phyloP scores from a whole-genome alignment of 2,113 vertebrate genomes.

The Oryzias melastigma region DNA sequence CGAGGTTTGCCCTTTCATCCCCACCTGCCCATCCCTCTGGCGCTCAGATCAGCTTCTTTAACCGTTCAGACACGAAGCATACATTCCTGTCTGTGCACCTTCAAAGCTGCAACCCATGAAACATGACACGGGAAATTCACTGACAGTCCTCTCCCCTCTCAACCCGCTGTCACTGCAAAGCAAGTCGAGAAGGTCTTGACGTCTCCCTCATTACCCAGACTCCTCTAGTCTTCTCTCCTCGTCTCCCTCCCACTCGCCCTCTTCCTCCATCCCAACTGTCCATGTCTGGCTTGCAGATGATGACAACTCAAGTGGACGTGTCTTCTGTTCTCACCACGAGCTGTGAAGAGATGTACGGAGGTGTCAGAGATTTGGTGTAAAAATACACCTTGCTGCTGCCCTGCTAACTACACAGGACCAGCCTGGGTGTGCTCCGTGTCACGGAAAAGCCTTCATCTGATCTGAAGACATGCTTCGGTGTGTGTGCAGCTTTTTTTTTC shows the following conservation, averaged over 20 bases:
- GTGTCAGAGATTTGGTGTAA: conserved; percentile 69
- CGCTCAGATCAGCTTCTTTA: conserved; percentile 19
- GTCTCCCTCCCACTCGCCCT: conserved; percentile 24
- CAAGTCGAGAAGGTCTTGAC: conserved; percentile 44
- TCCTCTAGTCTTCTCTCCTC: conserved; percentile 34
- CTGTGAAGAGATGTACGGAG: conserved; percentile 68
- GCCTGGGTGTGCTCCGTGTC: conserved; percentile 45
- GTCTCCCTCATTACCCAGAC: conserved; percentile 58
- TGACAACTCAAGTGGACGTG: conserved; percentile 65
- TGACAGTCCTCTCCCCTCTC: conserved; percentile 29
- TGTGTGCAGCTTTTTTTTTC: conserved; percentile 6
- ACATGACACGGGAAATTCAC: conserved; percentile 40
- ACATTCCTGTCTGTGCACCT: conserved; percentile 10
- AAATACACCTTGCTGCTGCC: conserved; percentile 55
- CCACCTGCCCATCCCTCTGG: neutral
- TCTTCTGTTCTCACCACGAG: conserved; percentile 66
- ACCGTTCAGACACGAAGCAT: conserved; percentile 16
- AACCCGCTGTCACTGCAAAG: conserved; percentile 29
- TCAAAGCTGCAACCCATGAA: conserved; percentile 31
- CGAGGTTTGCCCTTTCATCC: conserved; percentile 25
- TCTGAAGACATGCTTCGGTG: conserved; percentile 44
- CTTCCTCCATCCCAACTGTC: conserved; percentile 49
- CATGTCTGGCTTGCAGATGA: conserved; percentile 50
- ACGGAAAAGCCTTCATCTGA: conserved; percentile 42
- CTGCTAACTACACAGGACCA: conserved; percentile 35